Conservation (phyloP, 2,888 invertebrate genomes). For the Nesidiocoris tenuis region DNA sequence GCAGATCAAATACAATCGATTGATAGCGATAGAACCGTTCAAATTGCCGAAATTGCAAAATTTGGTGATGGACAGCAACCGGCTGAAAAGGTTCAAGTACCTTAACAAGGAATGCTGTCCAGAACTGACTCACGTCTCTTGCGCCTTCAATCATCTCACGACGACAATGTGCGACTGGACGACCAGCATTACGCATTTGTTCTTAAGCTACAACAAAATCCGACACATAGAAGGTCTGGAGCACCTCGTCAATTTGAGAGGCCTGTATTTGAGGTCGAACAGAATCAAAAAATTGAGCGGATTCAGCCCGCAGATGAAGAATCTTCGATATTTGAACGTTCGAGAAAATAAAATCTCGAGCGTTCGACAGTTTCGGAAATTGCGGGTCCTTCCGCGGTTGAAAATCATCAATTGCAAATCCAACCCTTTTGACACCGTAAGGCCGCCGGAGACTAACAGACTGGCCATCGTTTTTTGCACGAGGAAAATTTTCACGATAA, state of each 20-base stretch:
- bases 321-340: slow-evolving; percentile 31
- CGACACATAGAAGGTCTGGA: slow-evolving; percentile 40
- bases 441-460: not conserved
- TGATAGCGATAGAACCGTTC: slow-evolving; percentile 36
- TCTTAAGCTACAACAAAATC: slow-evolving; percentile 51
- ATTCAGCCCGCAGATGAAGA: slow-evolving; percentile 23
- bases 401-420: slow-evolving; percentile 22
- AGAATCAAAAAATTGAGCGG: slow-evolving; percentile 38
- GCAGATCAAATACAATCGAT: slow-evolving; percentile 9
- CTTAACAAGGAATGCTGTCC: not conserved
- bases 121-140: not conserved
- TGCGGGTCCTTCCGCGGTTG: slow-evolving; percentile 26
- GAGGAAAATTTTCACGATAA: slow-evolving; percentile 20
- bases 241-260: slow-evolving; percentile 26
- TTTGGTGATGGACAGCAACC: slow-evolving; percentile 6
- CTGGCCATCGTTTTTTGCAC: slow-evolving; percentile 13
- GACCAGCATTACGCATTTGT: slow-evolving; percentile 4
- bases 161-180: slow-evolving; percentile 19
- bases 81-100: not conserved
- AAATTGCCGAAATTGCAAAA: slow-evolving; percentile 14
- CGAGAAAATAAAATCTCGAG: slow-evolving; percentile 37
- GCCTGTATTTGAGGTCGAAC: slow-evolving; percentile 33
- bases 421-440: slow-evolving; percentile 28
- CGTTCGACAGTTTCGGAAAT: slow-evolving; percentile 28
- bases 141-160: slow-evolving; percentile 2